A percentile compares a stretch with the other conserved stretches of the same genome.
These are phyloP conservation scores for Schizothorax lantsangensis DNA, from an alignment of 2,797 vertebrate species.

Conservation along the genomic window DNA sequence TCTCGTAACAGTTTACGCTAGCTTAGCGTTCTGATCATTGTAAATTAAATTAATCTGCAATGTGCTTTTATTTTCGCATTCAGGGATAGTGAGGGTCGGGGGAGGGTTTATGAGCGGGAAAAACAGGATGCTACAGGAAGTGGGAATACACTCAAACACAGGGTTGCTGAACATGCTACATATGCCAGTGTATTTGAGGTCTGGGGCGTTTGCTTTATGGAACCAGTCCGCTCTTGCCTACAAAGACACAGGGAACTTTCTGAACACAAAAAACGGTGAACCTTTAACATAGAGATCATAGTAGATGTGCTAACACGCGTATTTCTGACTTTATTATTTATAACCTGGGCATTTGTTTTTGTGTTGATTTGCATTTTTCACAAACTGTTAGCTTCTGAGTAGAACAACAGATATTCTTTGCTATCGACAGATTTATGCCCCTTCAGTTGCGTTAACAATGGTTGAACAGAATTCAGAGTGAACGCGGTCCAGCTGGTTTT, in stretches of 20 bases:
- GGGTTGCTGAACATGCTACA: background rate
- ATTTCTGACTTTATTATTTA: constrained; percentile 72
- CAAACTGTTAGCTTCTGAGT: constrained; percentile 14
- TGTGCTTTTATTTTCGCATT: constrained; percentile 19
- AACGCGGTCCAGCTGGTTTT: constrained; percentile 60
- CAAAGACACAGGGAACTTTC: background rate
- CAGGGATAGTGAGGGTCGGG: constrained; percentile 5
- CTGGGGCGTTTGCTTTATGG: background rate
- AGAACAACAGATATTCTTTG: background rate
- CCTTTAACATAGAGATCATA: constrained; percentile 51
- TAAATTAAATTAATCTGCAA: constrained; percentile 28
- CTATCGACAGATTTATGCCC: constrained; percentile 5
- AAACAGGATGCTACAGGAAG: background rate
- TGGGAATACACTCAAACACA: constrained; percentile 2
- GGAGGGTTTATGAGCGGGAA: background rate
- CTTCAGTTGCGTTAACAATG: background rate
- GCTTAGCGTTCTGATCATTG: background rate
- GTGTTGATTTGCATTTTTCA: constrained; percentile 59
- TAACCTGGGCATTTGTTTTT: constrained; percentile 72
- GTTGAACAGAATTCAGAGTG: constrained; percentile 9
- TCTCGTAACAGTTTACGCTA: constrained; percentile 13
- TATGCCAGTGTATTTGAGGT: constrained; percentile 20
- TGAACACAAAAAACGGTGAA: constrained; percentile 26
- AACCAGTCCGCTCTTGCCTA: constrained; percentile 29
- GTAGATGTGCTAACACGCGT: constrained; percentile 65